Base-by-base conservation (phyloP, 2,797 vertebrate species). In the Sebastolobus alascanus region DNA sequence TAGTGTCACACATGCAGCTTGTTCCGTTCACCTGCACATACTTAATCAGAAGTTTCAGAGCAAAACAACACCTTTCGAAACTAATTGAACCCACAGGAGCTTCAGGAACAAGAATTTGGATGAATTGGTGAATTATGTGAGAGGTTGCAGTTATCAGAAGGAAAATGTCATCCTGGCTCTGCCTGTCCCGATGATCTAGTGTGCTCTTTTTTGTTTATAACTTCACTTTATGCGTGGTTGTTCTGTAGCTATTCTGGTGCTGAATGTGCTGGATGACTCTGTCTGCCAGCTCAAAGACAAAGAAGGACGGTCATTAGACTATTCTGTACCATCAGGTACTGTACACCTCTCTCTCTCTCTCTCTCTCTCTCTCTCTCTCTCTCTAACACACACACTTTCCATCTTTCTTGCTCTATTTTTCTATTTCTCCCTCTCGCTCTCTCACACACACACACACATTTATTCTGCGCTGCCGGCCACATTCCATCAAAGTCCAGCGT, bases 241-340 rank as follows among this genome's bases (percentile, higher is more conserved):
- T 94, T 89, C 87, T 89, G 92, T 88, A 83, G 92, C 93, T 94
- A 93, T 94, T 94, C 92, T 93, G 89, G 91, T 93, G 91, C 90
- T 91, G 92, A 92, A 92, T 92, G 90, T 94, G 91, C 91, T 88
- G 87, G 91, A 93, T 94, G 93, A 94, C 92, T 94, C 90, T 88
- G 93, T 93, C 92, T 93, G 90, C 89, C 68, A 64, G 87, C 92
- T 94, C 94, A 95, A 95, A 94, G 94, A 94, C 94, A 94, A 94
- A 92, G 93, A 95, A 94, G 93, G 93, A 93, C 93, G 90, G 92
- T 94, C 93, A 94, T 94, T 94, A 93, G 90, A 93, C 87, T 90
- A 90, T 90, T 90, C 93, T 93, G 91, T 90, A 93, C 91, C 91
- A 92, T 86, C 92, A 93, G 92, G 91, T 92, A 90, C 90, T 85